phyloP scores from a whole-genome alignment of 2,888 invertebrate species.

The Bruchidius siliquastri region DNA sequence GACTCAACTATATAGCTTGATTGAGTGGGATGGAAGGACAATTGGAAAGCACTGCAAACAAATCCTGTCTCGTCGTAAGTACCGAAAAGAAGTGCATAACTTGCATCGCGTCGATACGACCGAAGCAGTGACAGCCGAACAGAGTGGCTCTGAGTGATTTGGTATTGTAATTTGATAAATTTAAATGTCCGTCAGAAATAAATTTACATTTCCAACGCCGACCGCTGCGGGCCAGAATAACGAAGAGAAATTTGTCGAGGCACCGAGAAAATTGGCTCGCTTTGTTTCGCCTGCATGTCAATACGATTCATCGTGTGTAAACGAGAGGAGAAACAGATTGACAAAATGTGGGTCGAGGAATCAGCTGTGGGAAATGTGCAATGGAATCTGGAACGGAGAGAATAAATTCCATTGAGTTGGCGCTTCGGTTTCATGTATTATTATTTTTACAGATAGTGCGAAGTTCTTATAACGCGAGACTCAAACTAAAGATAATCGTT shows the following conservation, averaged over 20 bases:
- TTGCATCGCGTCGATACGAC: background rate
- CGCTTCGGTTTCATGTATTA: no score
- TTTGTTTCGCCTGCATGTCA: background rate
- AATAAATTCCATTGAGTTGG: no score
- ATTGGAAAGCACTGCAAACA: background rate
- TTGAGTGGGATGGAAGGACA: background rate
- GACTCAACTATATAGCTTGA: background rate
- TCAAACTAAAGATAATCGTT: no score
- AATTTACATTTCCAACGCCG: conserved; percentile 6
- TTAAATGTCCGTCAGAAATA: conserved; percentile 29
- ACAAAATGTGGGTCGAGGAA: background rate
- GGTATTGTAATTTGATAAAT: conserved; percentile 31
- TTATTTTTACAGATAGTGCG: no score
- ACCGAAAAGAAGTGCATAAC: background rate
- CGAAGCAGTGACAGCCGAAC: conserved; percentile 4
- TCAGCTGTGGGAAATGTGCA: background rate
- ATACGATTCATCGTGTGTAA: background rate
- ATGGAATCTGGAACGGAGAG: background rate
- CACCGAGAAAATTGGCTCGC: background rate
- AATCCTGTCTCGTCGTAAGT: background rate
- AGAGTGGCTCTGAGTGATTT: conserved; percentile 21
- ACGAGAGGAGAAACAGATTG: background rate
- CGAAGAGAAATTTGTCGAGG: background rate
- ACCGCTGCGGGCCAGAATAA: background rate
- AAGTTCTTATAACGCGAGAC: no score